Percentiles rank a stretch among this genome's conserved stretches.
phyloP scores from a whole-genome alignment of 2,113 vertebrate species.

The Hippocampus zosterae region DNA sequence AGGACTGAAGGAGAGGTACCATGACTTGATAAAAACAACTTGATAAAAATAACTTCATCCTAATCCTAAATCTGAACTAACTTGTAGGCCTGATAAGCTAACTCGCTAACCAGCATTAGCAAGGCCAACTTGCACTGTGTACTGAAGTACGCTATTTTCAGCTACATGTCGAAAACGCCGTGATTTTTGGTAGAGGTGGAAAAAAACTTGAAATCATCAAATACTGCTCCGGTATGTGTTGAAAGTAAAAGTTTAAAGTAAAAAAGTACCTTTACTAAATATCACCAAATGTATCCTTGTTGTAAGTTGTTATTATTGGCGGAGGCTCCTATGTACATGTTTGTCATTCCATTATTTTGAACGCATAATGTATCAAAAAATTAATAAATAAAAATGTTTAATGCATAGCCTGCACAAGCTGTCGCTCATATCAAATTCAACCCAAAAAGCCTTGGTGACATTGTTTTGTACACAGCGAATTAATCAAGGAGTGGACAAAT shows the following conservation, averaged over 20 bases:
- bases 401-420: background rate
- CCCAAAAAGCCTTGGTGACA: slow-evolving; percentile 47
- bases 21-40: background rate
- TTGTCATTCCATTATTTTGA: background rate
- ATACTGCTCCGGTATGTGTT: too few relatives aligned
- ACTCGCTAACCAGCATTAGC: background rate
- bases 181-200: too few relatives aligned
- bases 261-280: background rate
- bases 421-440: slow-evolving; percentile 15
- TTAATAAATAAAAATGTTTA: too few relatives aligned
- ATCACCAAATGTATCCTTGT: background rate
- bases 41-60: too few relatives aligned
- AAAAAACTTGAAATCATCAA: too few relatives aligned
- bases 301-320: background rate
- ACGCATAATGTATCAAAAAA: background rate
- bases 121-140: background rate
- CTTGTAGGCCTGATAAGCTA: background rate
- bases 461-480: slow-evolving; percentile 58
- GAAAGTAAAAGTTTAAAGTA: too few relatives aligned
- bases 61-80: background rate
- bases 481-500: slow-evolving; percentile 72
- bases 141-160: background rate
- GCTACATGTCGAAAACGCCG: too few relatives aligned
- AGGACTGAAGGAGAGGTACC: background rate
- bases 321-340: background rate